Evolutionary conservation across 2,113 vertebrate genomes (phyloP).

Genomic region (Nothocercus julius): DNA sequence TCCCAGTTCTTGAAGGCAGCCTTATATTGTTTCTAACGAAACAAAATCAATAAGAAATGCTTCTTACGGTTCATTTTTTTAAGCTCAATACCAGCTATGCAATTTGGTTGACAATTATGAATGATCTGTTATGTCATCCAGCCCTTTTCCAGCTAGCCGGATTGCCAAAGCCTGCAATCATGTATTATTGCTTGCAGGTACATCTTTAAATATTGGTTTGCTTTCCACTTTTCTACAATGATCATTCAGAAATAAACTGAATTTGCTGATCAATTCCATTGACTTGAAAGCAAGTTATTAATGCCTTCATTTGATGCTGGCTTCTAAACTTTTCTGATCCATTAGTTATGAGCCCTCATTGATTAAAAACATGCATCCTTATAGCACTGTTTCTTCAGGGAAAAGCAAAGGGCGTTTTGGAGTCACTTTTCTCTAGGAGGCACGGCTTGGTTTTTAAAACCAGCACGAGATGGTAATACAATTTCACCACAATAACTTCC

Average conservation of each 20-base stretch:
- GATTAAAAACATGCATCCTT: conserved; percentile 62
- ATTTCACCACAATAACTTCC: conserved; percentile 59
- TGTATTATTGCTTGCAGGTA: conserved; percentile 74
- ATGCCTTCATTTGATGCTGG: conserved; percentile 76
- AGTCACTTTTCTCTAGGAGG: conserved; percentile 9
- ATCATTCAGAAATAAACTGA: conserved; percentile 79
- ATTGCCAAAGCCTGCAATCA: conserved; percentile 72
- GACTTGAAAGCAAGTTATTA: conserved; percentile 80
- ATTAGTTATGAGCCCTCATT: conserved; percentile 81
- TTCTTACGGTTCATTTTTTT: conserved; percentile 82
- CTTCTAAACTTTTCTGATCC: conserved; percentile 76
- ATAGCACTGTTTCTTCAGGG: neutral
- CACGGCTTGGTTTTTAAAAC: conserved; percentile 4
- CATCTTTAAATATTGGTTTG: conserved; percentile 74
- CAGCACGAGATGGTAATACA: conserved; percentile 28
- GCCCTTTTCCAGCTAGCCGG: conserved; percentile 59
- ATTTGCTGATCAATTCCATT: conserved; percentile 83
- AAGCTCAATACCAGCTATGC: conserved; percentile 83
- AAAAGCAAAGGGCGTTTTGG: neutral
- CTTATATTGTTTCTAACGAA: conserved; percentile 81
- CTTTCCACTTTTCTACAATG: conserved; percentile 64
- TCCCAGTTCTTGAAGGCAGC: conserved; percentile 78
- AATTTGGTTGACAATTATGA: conserved; percentile 92
- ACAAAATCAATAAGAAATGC: conserved; percentile 88
- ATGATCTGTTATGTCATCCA: conserved; percentile 80